Conservation (phyloP, 2,888 invertebrate species). For the Atethmia centrago region DNA sequence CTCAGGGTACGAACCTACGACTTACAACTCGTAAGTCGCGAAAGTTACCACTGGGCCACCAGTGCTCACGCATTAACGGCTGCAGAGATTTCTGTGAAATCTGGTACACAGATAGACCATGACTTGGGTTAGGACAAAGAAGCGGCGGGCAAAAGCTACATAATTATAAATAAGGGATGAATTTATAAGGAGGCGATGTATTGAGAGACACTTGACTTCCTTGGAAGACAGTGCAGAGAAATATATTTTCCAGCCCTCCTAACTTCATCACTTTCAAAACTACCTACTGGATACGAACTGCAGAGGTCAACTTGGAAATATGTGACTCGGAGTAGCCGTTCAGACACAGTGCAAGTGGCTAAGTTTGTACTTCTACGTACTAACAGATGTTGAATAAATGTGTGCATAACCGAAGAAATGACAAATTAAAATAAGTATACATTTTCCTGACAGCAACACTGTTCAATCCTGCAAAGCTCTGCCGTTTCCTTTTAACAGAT, state of each 20-base stretch:
- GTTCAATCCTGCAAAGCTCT: background rate
- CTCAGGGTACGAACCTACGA: too few relatives aligned
- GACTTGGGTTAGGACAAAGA: background rate
- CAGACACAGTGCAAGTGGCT: background rate
- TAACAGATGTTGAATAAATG: background rate
- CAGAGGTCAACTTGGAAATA: too few relatives aligned
- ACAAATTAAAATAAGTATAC: background rate
- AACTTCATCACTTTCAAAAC: too few relatives aligned
- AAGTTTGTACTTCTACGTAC: background rate
- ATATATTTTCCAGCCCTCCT: too few relatives aligned
- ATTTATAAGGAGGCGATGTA: background rate
- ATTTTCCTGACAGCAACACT: background rate
- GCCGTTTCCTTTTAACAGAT: background rate
- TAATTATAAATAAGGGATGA: background rate
- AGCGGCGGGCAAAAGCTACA: background rate
- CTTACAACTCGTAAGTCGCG: too few relatives aligned
- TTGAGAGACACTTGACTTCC: background rate
- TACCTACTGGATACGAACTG: too few relatives aligned
- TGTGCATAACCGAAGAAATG: background rate
- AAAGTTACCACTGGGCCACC: too few relatives aligned
- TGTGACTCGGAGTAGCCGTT: too few relatives aligned
- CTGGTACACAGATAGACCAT: background rate
- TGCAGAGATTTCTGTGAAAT: background rate
- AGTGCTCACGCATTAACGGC: background rate
- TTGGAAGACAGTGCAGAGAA: background rate